phyloP scores from a whole-genome alignment of 92 coral and sea anemone species.

The Phenganax marumi region DNA sequence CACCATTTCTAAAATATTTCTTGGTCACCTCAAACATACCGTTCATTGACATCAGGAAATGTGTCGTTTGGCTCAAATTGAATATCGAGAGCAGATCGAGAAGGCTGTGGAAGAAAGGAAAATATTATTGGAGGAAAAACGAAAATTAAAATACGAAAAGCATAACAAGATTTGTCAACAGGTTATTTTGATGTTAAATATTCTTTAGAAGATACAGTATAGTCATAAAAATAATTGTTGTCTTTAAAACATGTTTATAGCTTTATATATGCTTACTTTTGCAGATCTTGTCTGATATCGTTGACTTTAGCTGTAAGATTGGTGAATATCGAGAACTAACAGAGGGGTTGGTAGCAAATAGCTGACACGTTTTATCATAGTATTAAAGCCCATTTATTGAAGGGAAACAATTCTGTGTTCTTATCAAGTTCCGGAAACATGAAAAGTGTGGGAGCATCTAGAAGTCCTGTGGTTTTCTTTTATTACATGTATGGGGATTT shows the following conservation, averaged over 20 bases:
- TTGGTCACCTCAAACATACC: neutral
- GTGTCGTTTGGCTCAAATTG: conserved; percentile 93
- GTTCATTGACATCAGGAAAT: conserved; percentile 56
- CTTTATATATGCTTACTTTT: neutral
- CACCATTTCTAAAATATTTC: neutral
- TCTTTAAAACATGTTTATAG: neutral
- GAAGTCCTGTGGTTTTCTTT: neutral
- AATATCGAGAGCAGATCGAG: conserved; percentile 86
- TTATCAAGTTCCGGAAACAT: too few species aligned
- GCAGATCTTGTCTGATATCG: conserved; percentile 84
- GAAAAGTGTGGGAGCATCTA: too few species aligned
- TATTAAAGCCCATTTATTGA: too few species aligned
- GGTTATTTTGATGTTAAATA: conserved; percentile 44
- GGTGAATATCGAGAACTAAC: conserved; percentile 96
- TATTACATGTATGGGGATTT: neutral
- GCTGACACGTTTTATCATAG: too few species aligned
- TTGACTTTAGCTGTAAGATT: conserved; percentile 87
- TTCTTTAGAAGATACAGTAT: neutral
- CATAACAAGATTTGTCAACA: conserved; percentile 77
- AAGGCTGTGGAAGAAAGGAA: conserved; percentile 77
- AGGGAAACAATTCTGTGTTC: too few species aligned
- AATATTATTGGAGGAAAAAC: conserved; percentile 68
- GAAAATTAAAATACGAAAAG: conserved; percentile 78
- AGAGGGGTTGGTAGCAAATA: conserved; percentile 67
- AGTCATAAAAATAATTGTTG: too few species aligned